Base-by-base conservation (phyloP, 2,888 invertebrate species). In the Electrophaes corylata region DNA sequence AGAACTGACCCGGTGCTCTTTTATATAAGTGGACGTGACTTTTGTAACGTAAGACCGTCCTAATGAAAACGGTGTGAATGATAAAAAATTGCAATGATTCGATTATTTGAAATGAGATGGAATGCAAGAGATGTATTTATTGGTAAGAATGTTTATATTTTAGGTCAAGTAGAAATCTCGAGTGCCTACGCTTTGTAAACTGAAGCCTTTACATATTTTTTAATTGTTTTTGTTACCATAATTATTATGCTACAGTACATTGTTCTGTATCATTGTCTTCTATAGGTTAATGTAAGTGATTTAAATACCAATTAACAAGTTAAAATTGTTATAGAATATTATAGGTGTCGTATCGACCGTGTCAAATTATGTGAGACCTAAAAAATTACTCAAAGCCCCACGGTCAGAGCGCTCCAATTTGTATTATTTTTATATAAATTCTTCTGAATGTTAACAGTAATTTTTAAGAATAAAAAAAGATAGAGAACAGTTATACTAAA, bases 161-260 rank as follows among this genome's bases (percentile, higher is more conserved):
- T 83, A 88, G 86, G 82, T 84, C 83, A 88, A 88, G 86, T 89
- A 90, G 91, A 90, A 91, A 91, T 91, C 91, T 91, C 91, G 91
- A 91, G 91, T 91, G 91, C 91, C 91, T 91, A 91, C 86, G 91
- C 91, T 91, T 91, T 91, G 90, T 91, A 90, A 89, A 91, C 84
- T 87, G 86, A 90, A 91, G 89, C 88, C 84, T 88, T 79, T 77
- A 76, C 75, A 73, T 83, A 84, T 79, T 87, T 88, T n/a, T 89
- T 83, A 83, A 88, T 88, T 91, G 88, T 90, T 91, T 91, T 91
- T 89, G 90, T 91, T 91, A 90, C 91, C 91, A 90, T 88, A 83
- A 85, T 29, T 49, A 29, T 40, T 49, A 41, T 81, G 88, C 88
- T 88, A 83, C 89, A 86, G 86, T 83, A 76, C 61, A 76, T 78